phyloP scores from a whole-genome alignment of 2,888 invertebrate species.

The Hypercompe scribonia region DNA sequence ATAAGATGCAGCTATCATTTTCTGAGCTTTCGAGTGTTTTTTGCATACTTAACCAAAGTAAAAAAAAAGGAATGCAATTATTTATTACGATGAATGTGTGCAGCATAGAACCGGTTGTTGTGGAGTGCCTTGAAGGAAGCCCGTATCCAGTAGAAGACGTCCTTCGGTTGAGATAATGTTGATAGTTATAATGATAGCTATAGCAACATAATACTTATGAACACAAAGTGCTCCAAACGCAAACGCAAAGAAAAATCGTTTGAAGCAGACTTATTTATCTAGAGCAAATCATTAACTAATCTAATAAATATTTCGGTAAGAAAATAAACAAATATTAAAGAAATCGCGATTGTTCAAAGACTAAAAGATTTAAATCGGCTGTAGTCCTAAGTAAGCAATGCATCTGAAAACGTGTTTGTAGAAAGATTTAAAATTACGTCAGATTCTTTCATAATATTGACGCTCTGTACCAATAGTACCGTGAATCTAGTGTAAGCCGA shows the following conservation, averaged over 20 bases:
- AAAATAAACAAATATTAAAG: conserved; percentile 37
- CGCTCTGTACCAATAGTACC: neutral
- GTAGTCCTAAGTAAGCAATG: conserved; percentile 58
- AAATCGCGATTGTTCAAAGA: conserved; percentile 44
- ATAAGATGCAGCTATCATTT: too few relatives aligned
- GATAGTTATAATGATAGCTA: too few relatives aligned
- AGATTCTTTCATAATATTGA: conserved; percentile 9
- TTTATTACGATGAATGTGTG: too few relatives aligned
- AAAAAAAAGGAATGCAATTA: too few relatives aligned
- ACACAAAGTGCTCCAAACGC: too few relatives aligned
- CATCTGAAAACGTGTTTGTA: conserved; percentile 24
- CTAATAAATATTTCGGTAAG: neutral
- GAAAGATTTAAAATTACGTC: conserved; percentile 16
- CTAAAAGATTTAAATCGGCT: conserved; percentile 48
- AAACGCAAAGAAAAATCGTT: neutral
- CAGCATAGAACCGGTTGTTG: too few relatives aligned
- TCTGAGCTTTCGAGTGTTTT: too few relatives aligned
- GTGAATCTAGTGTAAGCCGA: neutral
- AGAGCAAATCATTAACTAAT: neutral
- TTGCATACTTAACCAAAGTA: too few relatives aligned
- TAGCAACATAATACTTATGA: neutral
- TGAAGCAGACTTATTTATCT: neutral
- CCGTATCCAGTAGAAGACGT: too few relatives aligned
- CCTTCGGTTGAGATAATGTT: too few relatives aligned
- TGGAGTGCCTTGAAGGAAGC: too few relatives aligned